Conservation (phyloP, 2,888 invertebrate genomes). For the Tineola bisselliella region DNA sequence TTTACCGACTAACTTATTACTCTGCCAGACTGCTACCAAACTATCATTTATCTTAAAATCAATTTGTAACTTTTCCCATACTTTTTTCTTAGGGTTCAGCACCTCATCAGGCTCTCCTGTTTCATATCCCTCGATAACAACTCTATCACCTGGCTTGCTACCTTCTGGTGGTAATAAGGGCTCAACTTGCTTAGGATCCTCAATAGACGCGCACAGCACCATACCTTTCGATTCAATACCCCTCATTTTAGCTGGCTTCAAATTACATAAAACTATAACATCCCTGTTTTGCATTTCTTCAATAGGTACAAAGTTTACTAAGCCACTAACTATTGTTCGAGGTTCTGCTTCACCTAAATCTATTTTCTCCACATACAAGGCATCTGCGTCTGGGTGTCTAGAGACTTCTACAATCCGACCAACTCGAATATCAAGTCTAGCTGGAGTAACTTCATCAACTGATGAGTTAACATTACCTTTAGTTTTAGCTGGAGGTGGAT, state of each 20-base stretch:
- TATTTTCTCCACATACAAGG: constrained; percentile 91
- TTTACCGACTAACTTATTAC: constrained; percentile 76
- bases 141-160: constrained; percentile 82
- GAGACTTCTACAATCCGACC: constrained; percentile 86
- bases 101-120: constrained; percentile 82
- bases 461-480: constrained; percentile 44
- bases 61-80: constrained; percentile 93
- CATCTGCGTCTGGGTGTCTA: constrained; percentile 92
- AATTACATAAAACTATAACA: constrained; percentile 94
- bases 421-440: constrained; percentile 85
- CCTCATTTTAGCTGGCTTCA: constrained; percentile 96
- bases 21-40: constrained; percentile 87
- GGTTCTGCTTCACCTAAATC: constrained; percentile 83
- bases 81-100: constrained; percentile 94
- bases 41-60: constrained; percentile 78
- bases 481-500: constrained; percentile 78
- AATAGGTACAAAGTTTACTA: constrained; percentile 90
- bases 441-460: constrained; percentile 73
- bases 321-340: constrained; percentile 83
- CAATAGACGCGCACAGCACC: constrained; percentile 89
- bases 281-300: constrained; percentile 90
- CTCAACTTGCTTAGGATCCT: constrained; percentile 85
- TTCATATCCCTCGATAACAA: constrained; percentile 85
- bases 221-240: constrained; percentile 92
- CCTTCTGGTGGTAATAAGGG: constrained; percentile 81